phyloP scores from a whole-genome alignment of 2,113 vertebrate species.

The Ceyx cyanopectus region DNA sequence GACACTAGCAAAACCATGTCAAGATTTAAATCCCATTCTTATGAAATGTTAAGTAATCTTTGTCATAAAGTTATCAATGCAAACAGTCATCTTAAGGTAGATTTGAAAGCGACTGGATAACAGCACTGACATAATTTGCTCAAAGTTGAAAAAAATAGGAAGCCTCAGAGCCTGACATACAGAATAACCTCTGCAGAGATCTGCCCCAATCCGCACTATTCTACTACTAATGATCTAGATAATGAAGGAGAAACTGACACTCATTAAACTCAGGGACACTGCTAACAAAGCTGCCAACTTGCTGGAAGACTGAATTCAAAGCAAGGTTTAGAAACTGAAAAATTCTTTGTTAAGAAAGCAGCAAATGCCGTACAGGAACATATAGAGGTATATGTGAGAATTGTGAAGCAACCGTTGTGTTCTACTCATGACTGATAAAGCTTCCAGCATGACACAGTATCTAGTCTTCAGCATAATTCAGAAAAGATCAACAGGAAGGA shows the following conservation, averaged over 20 bases:
- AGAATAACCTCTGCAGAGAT: background rate
- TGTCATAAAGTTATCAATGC: background rate
- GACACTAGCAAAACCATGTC: background rate
- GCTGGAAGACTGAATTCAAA: slow-evolving; percentile 9
- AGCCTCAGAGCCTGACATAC: background rate
- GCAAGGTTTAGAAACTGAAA: background rate
- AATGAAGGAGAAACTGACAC: background rate
- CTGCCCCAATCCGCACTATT: background rate
- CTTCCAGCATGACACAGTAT: background rate
- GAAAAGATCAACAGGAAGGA: slow-evolving; percentile 37
- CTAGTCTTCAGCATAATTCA: slow-evolving; percentile 35
- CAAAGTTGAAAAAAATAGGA: background rate
- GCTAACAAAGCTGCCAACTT: background rate
- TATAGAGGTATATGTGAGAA: slow-evolving; percentile 7
- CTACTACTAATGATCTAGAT: background rate
- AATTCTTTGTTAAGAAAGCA: background rate
- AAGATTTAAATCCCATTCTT: background rate
- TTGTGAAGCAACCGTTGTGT: slow-evolving; percentile 8
- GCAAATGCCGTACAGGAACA: background rate
- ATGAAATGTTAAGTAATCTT: background rate
- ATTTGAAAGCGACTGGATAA: background rate
- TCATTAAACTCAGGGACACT: background rate
- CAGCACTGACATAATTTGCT: background rate
- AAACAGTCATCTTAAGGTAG: background rate
- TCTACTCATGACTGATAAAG: background rate